Evolutionary conservation across 2,113 vertebrate species (phyloP).

Genomic region (Myodes glareolus): DNA sequence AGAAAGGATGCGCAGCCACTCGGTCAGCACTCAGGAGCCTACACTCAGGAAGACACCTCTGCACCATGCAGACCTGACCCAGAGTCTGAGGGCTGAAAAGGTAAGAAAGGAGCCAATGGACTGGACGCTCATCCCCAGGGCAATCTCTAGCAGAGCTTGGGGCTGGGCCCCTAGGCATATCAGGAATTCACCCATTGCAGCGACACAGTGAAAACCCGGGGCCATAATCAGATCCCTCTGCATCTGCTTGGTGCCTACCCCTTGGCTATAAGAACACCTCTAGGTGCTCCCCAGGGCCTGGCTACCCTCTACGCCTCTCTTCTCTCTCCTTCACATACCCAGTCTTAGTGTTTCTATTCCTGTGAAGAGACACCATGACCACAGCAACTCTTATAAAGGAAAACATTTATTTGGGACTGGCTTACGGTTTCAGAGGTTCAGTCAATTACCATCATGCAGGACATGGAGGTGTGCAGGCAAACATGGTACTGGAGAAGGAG

Average conservation of each 20-base stretch:
- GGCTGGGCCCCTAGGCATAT: accelerated
- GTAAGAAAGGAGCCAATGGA: neutral
- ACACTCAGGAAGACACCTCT: conserved; percentile 37
- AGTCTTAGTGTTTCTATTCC: neutral
- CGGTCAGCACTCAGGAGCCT: conserved; percentile 63
- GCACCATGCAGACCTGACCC: neutral
- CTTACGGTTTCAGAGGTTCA: neutral
- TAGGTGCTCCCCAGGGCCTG: accelerated
- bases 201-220: neutral
- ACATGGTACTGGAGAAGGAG: neutral
- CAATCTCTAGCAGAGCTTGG: too few relatives aligned
- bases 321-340: neutral
- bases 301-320: neutral
- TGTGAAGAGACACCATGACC: neutral
- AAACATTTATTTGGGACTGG: neutral
- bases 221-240: accelerated
- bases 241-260: neutral
- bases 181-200: neutral
- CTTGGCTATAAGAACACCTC: accelerated
- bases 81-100: conserved; percentile 78
- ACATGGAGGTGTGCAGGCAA: neutral
- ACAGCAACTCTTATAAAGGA: neutral
- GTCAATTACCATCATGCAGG: neutral
- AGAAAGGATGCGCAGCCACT: conserved; percentile 76
- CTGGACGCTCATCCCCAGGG: accelerated